Evolutionary conservation across 2,113 vertebrate genomes (phyloP), one percentile per base, ranked within the genome.

Genomic region (Budorcas taxicolor): DNA sequence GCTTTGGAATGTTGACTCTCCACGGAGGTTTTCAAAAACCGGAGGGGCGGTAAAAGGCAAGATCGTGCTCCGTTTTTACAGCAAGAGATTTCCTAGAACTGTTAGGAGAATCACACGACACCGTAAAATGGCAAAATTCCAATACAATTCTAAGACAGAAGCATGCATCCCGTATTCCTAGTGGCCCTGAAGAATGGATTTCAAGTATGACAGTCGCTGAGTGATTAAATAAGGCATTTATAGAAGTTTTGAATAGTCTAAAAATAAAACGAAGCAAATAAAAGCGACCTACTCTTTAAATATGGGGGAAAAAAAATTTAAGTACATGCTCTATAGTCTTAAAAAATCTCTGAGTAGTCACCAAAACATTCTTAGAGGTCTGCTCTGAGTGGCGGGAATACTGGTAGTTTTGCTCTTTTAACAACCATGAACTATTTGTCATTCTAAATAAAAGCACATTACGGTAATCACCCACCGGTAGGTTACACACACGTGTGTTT

Each of bases 231-330:
- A 76, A 47, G 3, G 7, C 64, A 90, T 87, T 64, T 40, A 40
- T 36, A 43, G 6, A 94, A 53, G 43, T n/a, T 86, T 96, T 90
- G 23, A 90, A 90, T 96, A 74, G 31, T 4, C 36, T 83, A 58
- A 78, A 82, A 60, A 55, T n/a, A 86, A 92, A 94, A 89, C n/a
- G 14, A 40, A 81, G 57, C 40, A 92, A 95, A 55, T 43, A 25
- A 93, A 87, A 95, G 76, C 57, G 15, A 81, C 15, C 25, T 74
- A 82, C 25, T 91, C 40, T 83, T 52, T 88, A 60, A 92, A 52
- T 43, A 76, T 7, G 52, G 12, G 36, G 40, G 0, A 0, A 14
- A 27, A 43, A 13, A 7, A 0, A 11, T 17, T 16, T 92, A 64
- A 96, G 74, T 31, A 57, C 40, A 80, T 10, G 36, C 17, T 83